Percentiles rank a stretch among this genome's conserved stretches.
These are phyloP conservation scores for Mastacembelus armatus DNA, from an alignment of 2,797 vertebrate genomes.

Conservation along the genomic window DNA sequence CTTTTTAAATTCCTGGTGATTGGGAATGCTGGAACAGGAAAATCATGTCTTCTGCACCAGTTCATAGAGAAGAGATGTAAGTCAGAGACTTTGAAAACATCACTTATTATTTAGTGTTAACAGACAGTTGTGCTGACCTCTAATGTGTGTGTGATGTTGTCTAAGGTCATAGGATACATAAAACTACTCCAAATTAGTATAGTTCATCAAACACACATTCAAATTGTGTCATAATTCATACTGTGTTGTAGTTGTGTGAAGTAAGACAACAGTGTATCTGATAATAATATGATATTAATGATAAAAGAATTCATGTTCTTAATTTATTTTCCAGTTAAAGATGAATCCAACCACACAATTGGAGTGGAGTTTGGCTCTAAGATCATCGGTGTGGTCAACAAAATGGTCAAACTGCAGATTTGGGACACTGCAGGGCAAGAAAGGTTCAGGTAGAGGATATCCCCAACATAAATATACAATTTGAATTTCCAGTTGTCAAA, in stretches of 20 bases:
- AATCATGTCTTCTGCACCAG: constrained; percentile 95
- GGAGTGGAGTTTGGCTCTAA: constrained; percentile 96
- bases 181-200: background rate
- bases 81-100: constrained; percentile 38
- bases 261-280: too few species aligned
- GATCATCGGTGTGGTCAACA: constrained; percentile 93
- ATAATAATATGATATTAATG: too few species aligned
- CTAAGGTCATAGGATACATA: background rate
- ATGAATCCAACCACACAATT: constrained; percentile 96
- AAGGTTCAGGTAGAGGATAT: constrained; percentile 87
- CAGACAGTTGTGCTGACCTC: background rate
- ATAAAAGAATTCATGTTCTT: background rate
- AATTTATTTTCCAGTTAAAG: constrained; percentile 86
- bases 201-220: background rate
- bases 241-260: background rate
- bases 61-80: constrained; percentile 96
- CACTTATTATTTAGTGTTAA: background rate
- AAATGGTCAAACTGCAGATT: constrained; percentile 94
- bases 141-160: background rate
- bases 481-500: background rate
- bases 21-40: constrained; percentile 94
- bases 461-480: background rate
- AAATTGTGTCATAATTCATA: background rate
- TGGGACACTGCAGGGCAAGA: constrained; percentile 97
- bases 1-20: constrained; percentile 97